These are phyloP conservation scores for Valencia hispanica DNA, from an alignment of 2,797 vertebrate genomes.

Conservation along the genomic window DNA sequence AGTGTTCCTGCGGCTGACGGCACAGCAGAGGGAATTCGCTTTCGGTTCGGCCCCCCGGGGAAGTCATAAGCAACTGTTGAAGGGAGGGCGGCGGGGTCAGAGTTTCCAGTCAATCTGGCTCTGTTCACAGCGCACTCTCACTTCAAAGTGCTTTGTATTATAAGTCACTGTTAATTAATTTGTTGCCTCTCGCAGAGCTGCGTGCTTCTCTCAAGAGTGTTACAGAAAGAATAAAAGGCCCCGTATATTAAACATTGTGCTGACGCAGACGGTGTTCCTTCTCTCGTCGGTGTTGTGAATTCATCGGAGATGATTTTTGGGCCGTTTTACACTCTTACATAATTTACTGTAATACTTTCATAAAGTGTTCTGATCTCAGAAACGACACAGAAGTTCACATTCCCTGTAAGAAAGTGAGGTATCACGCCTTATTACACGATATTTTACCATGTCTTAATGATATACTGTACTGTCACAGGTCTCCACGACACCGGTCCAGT, in stretches of 20 bases:
- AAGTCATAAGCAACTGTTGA: conserved; percentile 72
- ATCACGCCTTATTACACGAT: not conserved
- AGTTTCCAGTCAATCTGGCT: conserved; percentile 80
- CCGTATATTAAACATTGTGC: conserved; percentile 29
- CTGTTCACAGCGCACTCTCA: conserved; percentile 63
- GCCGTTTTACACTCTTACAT: not conserved
- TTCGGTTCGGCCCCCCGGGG: conserved; percentile 52
- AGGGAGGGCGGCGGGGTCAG: conserved; percentile 68
- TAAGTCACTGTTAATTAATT: conserved; percentile 87
- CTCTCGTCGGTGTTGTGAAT: conserved; percentile 15
- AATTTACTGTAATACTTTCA: not conserved
- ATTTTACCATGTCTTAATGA: no score
- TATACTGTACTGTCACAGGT: not conserved
- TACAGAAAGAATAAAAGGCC: conserved; percentile 30
- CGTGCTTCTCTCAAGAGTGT: conserved; percentile 57
- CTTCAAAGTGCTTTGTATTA: conserved; percentile 82
- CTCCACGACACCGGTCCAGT: conserved; percentile 2
- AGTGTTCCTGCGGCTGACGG: conserved; percentile 54
- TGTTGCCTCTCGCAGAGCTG: conserved; percentile 77
- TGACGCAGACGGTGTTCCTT: conserved; percentile 38
- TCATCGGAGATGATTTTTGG: not conserved
- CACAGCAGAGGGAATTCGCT: conserved; percentile 70
- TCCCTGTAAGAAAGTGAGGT: not conserved
- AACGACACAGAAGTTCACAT: not conserved
- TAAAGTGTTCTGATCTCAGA: not conserved